Conservation (phyloP, 2,113 vertebrate genomes). For the Sigmodon hispidus region DNA sequence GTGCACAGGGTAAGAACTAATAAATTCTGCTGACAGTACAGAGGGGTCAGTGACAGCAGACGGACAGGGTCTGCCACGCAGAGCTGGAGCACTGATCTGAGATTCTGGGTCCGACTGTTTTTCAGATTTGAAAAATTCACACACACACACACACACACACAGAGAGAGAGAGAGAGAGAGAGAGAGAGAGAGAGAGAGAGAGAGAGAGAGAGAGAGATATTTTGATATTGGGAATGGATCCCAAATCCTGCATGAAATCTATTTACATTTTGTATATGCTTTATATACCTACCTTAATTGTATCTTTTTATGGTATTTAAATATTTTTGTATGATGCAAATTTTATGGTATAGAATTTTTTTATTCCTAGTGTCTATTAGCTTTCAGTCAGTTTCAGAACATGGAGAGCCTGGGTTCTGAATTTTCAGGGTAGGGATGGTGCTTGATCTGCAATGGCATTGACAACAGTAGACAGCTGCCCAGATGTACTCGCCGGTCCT, state of each 20-base stretch:
- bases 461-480: background rate
- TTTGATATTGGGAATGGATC: background rate
- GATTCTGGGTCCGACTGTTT: background rate
- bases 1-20: background rate
- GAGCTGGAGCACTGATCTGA: background rate
- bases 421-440: background rate
- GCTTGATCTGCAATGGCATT: background rate
- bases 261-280: background rate
- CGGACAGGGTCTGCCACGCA: background rate
- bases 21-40: background rate
- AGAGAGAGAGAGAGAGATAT: too few relatives aligned
- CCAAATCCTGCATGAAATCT: background rate
- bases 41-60: background rate
- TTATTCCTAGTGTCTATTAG: background rate
- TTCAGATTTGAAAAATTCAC: background rate
- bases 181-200: too few relatives aligned
- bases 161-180: background rate
- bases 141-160: background rate
- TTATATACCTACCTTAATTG: background rate
- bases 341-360: background rate
- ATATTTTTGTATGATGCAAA: background rate
- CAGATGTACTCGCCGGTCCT: background rate
- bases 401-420: background rate
- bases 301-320: background rate
- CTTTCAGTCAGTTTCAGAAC: background rate